Base-by-base conservation (phyloP, 2,888 invertebrate species). In the Eurytoma adleriae region DNA sequence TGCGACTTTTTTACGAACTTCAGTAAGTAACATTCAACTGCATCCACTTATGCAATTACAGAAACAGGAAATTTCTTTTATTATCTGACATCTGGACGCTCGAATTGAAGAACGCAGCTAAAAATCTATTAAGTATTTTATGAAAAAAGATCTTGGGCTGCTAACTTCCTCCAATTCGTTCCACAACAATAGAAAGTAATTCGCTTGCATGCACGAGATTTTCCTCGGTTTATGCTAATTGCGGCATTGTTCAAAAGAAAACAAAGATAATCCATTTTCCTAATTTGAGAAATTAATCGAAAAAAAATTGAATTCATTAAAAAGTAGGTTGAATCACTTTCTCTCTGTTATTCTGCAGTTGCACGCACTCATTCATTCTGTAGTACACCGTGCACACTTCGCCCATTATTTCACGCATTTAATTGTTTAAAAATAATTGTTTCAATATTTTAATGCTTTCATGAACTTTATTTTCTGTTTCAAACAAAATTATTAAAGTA, bases 251-350 rank as follows among this genome's bases (percentile, higher is more conserved):
- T 14, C 57, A 2, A 3, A 68, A 18, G 68, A 68, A 68, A 71
- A 78, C 52, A 13, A 71, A 72, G 66, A 57, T 71, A 30, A 78
- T 78, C 73, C 59, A 68, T 78, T 73, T 61, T 48, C 50, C 50
- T 68, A 64, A 72, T 66, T 72, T 72, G 59, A 52, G 71, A 68
- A 72, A 78, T 68, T 78, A 72, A 78, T 78, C 68, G 78, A 30
- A 72, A 73, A 62, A 64, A 73, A 72, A 74, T 79, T 69, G 52
- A 79, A 74, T 73, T 72, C 24, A 69, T 74, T 56, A 74, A 69
- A 40, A 79, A 74, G 73, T 79, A 54, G 79, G 79, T 48, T 69
- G 30, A 62, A 64, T n/a, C 74, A 74, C 79, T 79, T 79, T 79
- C 79, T 69, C 73, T 24, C 27, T 14, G 52, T 54, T 73, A 27